Conservation (phyloP, 2,888 invertebrate species). For the Caenorhabditis sp. region DNA sequence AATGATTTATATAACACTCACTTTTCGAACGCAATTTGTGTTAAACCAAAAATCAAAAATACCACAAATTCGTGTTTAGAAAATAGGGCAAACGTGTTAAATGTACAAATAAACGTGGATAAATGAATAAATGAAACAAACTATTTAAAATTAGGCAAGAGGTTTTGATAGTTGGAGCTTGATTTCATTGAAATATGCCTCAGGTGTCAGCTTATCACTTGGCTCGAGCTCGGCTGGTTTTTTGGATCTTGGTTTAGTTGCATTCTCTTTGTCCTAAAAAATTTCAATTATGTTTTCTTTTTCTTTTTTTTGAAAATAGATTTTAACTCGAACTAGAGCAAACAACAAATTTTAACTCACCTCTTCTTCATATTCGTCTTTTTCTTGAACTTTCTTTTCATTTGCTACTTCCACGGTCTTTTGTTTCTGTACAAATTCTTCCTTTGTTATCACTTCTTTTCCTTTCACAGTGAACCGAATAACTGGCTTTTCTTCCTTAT, state of each 20-base stretch:
- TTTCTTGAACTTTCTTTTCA: neutral
- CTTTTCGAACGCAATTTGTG: neutral
- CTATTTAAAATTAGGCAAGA: neutral
- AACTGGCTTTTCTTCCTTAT: neutral
- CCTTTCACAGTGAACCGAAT: neutral
- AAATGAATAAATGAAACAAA: neutral
- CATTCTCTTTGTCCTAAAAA: neutral
- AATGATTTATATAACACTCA: too few species aligned
- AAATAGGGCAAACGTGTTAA: too few species aligned
- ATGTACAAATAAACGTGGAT: neutral
- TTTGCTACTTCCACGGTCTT: neutral
- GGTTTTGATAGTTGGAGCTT: neutral
- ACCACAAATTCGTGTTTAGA: neutral
- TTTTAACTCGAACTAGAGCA: neutral
- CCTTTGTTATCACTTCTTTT: neutral
- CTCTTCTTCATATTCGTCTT: neutral
- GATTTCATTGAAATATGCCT: slow-evolving; percentile 1
- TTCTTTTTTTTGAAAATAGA: too few species aligned
- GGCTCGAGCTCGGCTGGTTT: neutral
- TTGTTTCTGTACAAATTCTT: neutral
- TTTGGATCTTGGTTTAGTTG: neutral
- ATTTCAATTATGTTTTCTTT: too few species aligned
- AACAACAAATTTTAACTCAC: too few species aligned
- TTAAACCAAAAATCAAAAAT: neutral
- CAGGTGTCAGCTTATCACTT: neutral